Conservation (phyloP, 2,113 vertebrate species). For the Haplotaxodon microlepis region DNA sequence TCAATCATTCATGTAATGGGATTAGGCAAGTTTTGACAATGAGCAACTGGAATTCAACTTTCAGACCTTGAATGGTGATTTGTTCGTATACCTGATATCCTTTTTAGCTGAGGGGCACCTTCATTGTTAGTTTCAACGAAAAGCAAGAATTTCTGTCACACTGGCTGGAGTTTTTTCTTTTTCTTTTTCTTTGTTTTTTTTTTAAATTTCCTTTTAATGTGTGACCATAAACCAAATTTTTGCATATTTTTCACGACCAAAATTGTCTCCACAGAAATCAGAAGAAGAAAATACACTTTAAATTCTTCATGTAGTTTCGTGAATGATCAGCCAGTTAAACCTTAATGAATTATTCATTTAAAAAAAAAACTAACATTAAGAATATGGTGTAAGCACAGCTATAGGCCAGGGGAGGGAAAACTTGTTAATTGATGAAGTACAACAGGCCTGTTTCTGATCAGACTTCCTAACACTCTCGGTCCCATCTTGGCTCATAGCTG, state of each 20-base stretch:
- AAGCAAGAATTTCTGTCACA: background rate
- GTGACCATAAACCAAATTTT: no score
- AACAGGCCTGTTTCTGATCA: background rate
- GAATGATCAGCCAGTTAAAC: background rate
- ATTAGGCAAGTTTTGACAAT: background rate
- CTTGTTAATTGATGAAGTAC: background rate
- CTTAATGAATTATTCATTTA: background rate
- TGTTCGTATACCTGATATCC: background rate
- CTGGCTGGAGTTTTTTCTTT: background rate
- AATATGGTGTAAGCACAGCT: background rate
- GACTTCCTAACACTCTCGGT: background rate
- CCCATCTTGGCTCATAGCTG: background rate
- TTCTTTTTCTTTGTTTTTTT: fast-evolving
- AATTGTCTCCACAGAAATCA: background rate
- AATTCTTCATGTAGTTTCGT: background rate
- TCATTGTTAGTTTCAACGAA: background rate
- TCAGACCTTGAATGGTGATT: background rate
- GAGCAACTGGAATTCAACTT: background rate
- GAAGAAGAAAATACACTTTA: background rate
- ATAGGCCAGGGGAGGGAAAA: background rate
- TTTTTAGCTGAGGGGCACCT: background rate
- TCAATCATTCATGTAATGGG: constrained; percentile 8
- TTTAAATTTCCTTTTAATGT: background rate
- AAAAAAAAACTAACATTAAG: background rate
- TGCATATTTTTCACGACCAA: background rate